These are phyloP conservation scores for Biston betularia DNA, from an alignment of 2,888 invertebrate genomes.

Conservation along the genomic window DNA sequence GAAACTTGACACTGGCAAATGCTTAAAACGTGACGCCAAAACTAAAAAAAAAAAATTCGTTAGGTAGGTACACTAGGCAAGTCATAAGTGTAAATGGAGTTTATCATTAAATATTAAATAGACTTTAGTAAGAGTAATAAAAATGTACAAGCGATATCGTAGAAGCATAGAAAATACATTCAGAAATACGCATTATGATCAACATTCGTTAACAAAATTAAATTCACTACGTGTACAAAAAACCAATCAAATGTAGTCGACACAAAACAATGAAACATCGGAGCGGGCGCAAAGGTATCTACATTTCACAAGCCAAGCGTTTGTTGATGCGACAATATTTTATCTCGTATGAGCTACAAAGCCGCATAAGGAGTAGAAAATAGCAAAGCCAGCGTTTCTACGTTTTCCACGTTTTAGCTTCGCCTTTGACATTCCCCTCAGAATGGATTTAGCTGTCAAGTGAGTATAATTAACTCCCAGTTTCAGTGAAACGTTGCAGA, in stretches of 20 bases:
- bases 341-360: conserved; percentile 45
- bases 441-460: conserved; percentile 59
- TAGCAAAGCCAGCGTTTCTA: conserved; percentile 40
- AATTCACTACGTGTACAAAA: conserved; percentile 17
- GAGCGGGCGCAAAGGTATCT: conserved; percentile 16
- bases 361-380: conserved; percentile 42
- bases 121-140: too few species aligned
- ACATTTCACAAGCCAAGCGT: conserved; percentile 13
- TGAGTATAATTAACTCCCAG: conserved; percentile 53
- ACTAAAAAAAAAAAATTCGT: too few species aligned
- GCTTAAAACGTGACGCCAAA: too few species aligned
- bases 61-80: too few species aligned
- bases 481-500: conserved; percentile 42
- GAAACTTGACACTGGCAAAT: too few species aligned
- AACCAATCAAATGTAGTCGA: conserved; percentile 25
- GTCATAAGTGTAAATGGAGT: too few species aligned
- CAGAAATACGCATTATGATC: background rate
- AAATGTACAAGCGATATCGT: background rate
- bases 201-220: conserved; percentile 8
- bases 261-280: conserved; percentile 19
- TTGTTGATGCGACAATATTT: conserved; percentile 36
- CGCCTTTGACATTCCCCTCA: conserved; percentile 53
- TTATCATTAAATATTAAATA: too few species aligned
- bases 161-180: background rate
- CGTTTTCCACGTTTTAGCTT: conserved; percentile 40